Percentiles rank a stretch among this genome's conserved stretches.
Conservation (phyloP, 2,888 invertebrate species). For the Archaeoteleia sp. region DNA sequence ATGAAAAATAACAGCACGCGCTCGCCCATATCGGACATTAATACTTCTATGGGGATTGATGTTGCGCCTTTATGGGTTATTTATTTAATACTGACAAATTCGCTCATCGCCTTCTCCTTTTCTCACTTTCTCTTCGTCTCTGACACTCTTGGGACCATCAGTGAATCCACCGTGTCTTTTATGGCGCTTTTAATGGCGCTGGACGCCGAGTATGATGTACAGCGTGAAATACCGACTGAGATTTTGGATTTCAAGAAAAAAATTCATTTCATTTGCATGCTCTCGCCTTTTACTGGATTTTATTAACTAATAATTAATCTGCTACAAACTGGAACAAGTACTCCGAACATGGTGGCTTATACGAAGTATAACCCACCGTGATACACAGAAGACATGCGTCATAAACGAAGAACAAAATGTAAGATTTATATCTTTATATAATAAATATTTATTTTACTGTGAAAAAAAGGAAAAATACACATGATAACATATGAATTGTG, state of each 20-base stretch:
- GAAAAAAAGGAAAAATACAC: too few relatives aligned
- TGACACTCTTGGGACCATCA: conserved; percentile 19
- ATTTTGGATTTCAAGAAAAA: conserved; percentile 6
- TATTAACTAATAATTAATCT: too few relatives aligned
- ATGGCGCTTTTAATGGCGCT: conserved; percentile 67
- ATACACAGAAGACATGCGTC: too few relatives aligned
- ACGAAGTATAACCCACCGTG: too few relatives aligned
- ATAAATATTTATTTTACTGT: too few relatives aligned
- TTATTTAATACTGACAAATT: conserved; percentile 74
- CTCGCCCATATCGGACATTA: conserved; percentile 71
- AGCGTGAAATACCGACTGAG: conserved; percentile 15
- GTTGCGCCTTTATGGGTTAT: conserved; percentile 74
- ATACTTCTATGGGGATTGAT: conserved; percentile 73
- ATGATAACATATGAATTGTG: too few relatives aligned
- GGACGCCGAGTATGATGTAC: conserved; percentile 53
- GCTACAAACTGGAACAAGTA: too few relatives aligned
- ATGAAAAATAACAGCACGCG: conserved; percentile 73
- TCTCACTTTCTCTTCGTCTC: conserved; percentile 30
- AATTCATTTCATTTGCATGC: neutral
- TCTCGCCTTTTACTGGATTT: too few relatives aligned
- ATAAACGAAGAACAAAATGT: too few relatives aligned
- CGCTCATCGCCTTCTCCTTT: conserved; percentile 30
- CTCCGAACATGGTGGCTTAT: too few relatives aligned
- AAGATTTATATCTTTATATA: too few relatives aligned
- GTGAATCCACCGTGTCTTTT: conserved; percentile 60